These are phyloP conservation scores for Dryoscopus gambensis DNA, from an alignment of 2,113 vertebrate genomes.

Conservation along the genomic window DNA sequence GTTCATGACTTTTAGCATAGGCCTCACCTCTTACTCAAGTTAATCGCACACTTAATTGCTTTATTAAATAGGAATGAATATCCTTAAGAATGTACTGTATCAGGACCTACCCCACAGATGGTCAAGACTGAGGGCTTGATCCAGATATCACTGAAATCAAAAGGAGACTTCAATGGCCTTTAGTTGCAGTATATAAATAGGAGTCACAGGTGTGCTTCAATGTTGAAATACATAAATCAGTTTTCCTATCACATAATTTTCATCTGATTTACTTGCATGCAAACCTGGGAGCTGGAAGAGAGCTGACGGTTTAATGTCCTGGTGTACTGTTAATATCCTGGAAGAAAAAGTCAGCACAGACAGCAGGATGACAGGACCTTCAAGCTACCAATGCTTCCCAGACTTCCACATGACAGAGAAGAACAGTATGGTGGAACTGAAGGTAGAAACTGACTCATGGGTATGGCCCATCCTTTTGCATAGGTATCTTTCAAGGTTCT, in stretches of 20 bases:
- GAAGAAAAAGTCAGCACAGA: neutral
- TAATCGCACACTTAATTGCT: neutral
- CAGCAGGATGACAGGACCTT: neutral
- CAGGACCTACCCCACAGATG: neutral
- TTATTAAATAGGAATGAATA: neutral
- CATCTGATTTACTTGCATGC: conserved; percentile 71
- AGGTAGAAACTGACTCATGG: neutral
- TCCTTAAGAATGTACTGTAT: neutral
- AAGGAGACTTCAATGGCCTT: neutral
- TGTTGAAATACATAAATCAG: neutral
- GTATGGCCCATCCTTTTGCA: neutral
- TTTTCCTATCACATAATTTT: neutral
- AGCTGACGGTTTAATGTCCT: conserved; percentile 67
- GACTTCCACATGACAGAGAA: neutral
- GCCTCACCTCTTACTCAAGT: neutral
- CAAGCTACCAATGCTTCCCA: neutral
- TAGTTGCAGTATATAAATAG: neutral
- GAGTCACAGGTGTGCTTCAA: neutral
- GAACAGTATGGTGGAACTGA: neutral
- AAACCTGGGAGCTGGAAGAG: conserved; percentile 64
- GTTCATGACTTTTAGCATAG: neutral
- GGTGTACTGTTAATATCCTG: conserved; percentile 71
- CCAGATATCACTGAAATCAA: neutral
- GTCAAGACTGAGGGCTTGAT: neutral
- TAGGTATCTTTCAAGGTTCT: neutral